Conservation (phyloP, 2,888 invertebrate species). For the Xestia sexstrigata region DNA sequence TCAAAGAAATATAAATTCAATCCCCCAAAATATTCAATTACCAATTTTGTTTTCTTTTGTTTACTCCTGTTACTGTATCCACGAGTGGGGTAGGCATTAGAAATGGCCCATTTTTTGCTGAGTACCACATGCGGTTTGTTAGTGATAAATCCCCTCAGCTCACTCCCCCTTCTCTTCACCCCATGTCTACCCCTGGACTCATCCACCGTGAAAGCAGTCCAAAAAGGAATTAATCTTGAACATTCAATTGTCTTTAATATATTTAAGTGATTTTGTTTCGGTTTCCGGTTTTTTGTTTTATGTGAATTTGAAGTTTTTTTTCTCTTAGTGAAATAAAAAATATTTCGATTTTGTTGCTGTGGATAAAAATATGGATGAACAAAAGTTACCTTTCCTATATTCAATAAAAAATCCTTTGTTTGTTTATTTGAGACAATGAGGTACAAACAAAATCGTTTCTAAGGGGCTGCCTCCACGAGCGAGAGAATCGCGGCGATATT, state of each 20-base stretch:
- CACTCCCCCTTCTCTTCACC: neutral
- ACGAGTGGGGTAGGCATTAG: neutral
- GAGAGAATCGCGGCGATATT: no score
- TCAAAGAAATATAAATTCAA: no score
- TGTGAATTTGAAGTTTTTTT: neutral
- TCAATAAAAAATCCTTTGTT: no score
- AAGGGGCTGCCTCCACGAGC: no score
- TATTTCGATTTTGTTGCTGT: neutral
- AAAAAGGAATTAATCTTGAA: conserved; percentile 63
- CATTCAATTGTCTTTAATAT: conserved; percentile 44
- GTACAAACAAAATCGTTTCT: no score
- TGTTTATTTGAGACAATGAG: neutral
- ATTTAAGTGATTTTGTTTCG: conserved; percentile 38
- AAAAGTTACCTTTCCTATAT: no score
- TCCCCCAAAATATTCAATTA: neutral
- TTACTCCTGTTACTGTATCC: neutral
- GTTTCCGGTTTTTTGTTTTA: conserved; percentile 13
- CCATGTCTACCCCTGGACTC: conserved; percentile 33
- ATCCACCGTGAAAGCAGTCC: conserved; percentile 37
- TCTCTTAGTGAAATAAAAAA: no score
- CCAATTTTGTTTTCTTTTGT: neutral
- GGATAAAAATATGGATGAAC: neutral
- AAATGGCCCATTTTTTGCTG: neutral
- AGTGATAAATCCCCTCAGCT: conserved; percentile 14
- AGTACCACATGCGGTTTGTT: conserved; percentile 7